A percentile compares a stretch with the other conserved stretches of the same genome.
Evolutionary conservation across 2,797 vertebrate species (phyloP).

Genomic region (Sebastes ruberrimus): DNA sequence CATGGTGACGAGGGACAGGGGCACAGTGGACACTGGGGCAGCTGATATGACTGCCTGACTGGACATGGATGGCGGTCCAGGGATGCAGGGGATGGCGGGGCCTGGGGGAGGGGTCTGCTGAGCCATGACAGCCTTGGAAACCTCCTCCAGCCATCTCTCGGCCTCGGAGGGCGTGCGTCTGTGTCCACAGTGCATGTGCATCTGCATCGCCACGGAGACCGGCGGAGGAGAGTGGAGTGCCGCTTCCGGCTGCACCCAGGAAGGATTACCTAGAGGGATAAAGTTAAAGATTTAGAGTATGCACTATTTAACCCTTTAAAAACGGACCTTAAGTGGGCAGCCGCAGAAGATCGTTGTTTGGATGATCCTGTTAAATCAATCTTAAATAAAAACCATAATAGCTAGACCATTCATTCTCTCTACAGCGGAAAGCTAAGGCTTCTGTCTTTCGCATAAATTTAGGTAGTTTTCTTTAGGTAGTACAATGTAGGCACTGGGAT

Average conservation of each 20-base stretch:
- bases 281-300: not conserved
- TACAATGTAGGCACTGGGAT: too few relatives aligned
- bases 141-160: slow-evolving; percentile 93
- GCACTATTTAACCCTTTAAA: too few relatives aligned
- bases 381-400: too few relatives aligned
- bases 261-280: slow-evolving; percentile 72
- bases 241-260: slow-evolving; percentile 84
- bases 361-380: too few relatives aligned
- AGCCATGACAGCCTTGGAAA: slow-evolving; percentile 87
- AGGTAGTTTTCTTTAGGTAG: too few relatives aligned
- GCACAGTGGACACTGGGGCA: slow-evolving; percentile 45
- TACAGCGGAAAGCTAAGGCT: too few relatives aligned
- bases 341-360: too few relatives aligned
- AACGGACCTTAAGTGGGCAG: too few relatives aligned
- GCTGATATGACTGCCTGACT: slow-evolving; percentile 49
- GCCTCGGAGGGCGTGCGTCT: slow-evolving; percentile 92
- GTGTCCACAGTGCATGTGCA: slow-evolving; percentile 84
- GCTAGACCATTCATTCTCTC: too few relatives aligned
- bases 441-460: too few relatives aligned
- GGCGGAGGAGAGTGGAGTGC: slow-evolving; percentile 75
- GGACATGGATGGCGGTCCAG: slow-evolving; percentile 74
- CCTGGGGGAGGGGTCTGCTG: slow-evolving; percentile 78
- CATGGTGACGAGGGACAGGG: slow-evolving; percentile 53
- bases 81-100: slow-evolving; percentile 73
- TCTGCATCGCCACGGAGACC: slow-evolving; percentile 63